Evolutionary conservation across 1,140 invertebrate genomes (phyloP), one percentile per base, ranked within the genome.

Genomic region (Caerostris extrusa): DNA sequence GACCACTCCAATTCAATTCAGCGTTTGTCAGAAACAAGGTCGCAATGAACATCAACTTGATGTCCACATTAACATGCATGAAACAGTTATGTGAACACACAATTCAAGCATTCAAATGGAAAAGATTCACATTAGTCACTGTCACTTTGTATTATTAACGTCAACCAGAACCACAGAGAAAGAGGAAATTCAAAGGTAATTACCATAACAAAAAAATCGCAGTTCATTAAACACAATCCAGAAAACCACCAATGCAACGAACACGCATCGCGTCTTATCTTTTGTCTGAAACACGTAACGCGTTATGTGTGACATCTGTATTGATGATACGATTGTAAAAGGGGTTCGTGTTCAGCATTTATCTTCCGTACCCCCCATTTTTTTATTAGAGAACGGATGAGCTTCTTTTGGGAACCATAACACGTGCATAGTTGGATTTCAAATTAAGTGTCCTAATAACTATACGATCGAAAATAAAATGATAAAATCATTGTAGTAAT

Each of bases 381-480:
- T 77, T 14, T 67, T 34, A 17, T 7, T 6, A n/a, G 61, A 14
- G 10, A 87, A 61, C 14, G 19, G 85, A 61, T 34, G 7, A 87
- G 57, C 8, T 19, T 19, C 58, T 12, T 19, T 19, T 19, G 34
- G 8, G 58, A 61, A 86, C 57, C 83, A 86, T 60, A 61, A 87
- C 57, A 87, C 57, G 58, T 87, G 57, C 17, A 64, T 8, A 12
- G 8, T 7, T 8, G 4, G 34, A 89, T 67, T 55, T 57, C 50
- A 89, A 89, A 89, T 71, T 69, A 71, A 56, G 50, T 10, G 53
- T 69, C 34, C 19, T 69, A 89, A 89, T 69, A 69, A 69, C 6
- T 69, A 34, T 34, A 34, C 6, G 14, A 89, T 34, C 6, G 34
- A 56, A 55, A 34, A 55, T 14, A 34, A 69, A 61, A 69, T 56